These are phyloP conservation scores for Apamea epomidion DNA, from an alignment of 2,888 invertebrate genomes.

Conservation along the genomic window DNA sequence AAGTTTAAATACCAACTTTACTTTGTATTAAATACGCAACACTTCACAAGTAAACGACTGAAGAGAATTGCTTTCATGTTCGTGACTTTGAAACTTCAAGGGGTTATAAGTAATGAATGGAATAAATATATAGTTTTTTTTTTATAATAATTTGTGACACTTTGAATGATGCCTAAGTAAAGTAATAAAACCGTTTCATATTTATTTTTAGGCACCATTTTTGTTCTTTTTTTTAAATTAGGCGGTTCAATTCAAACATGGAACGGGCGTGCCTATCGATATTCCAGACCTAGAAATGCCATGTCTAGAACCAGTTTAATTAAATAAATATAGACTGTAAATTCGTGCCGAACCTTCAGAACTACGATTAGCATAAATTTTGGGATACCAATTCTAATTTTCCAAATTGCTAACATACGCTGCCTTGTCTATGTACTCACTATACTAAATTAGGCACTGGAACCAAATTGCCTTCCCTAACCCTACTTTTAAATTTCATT, in stretches of 20 bases:
- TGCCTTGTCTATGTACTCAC: no score
- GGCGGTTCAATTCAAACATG: constrained; percentile 16
- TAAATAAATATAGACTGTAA: not conserved
- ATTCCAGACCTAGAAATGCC: not conserved
- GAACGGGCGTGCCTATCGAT: not conserved
- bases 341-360: not conserved
- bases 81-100: not conserved
- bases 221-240: not conserved
- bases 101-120: not conserved
- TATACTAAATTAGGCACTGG: not conserved
- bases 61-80: not conserved
- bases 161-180: not conserved
- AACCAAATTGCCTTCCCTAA: not conserved
- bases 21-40: not conserved
- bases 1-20: not conserved
- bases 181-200: not conserved
- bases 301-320: constrained; percentile 5
- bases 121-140: not conserved
- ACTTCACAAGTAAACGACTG: no score
- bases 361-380: not conserved
- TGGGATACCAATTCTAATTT: not conserved
- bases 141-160: not conserved
- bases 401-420: not conserved
- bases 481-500: not conserved
- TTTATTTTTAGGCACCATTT: not conserved